Percentiles rank a stretch among this genome's conserved stretches.
Evolutionary conservation across 2,888 invertebrate species (phyloP).

Genomic region (Bembecia ichneumoniformis): DNA sequence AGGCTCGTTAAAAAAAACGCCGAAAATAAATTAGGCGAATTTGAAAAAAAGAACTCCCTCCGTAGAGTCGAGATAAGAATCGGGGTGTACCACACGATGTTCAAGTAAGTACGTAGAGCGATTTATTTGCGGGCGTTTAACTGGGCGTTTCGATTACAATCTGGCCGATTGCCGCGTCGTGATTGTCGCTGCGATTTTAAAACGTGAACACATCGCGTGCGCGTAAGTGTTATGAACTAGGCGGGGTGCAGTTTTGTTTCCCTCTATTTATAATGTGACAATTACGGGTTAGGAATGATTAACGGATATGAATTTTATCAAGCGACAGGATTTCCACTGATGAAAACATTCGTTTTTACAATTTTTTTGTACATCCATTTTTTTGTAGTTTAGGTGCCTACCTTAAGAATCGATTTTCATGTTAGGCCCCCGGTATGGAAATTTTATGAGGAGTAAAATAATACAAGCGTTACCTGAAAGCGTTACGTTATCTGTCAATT

Average conservation of each 20-base stretch:
- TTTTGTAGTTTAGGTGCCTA: no score
- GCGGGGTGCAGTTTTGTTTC: slow-evolving; percentile 6
- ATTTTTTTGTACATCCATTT: no score
- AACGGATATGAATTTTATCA: background rate
- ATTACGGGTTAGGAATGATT: background rate
- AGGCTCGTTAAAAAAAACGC: background rate
- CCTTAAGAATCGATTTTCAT: no score
- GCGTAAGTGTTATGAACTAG: slow-evolving; percentile 20
- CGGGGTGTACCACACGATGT: background rate
- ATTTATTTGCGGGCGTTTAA: slow-evolving; percentile 5
- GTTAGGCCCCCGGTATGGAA: no score
- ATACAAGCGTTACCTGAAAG: no score
- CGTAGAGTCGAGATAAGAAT: background rate
- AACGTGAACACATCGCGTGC: slow-evolving; percentile 29
- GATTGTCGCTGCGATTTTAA: slow-evolving; percentile 27
- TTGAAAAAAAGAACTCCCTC: background rate
- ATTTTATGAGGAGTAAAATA: no score
- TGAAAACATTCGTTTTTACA: no score
- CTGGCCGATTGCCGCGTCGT: slow-evolving; percentile 9
- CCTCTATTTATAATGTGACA: background rate
- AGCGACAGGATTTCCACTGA: background rate
- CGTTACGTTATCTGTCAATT: no score
- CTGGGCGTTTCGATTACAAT: slow-evolving; percentile 15
- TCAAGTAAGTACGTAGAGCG: background rate
- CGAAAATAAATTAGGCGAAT: background rate